phyloP scores from a whole-genome alignment of 2,888 invertebrate species.

The Clusia tigrina region DNA sequence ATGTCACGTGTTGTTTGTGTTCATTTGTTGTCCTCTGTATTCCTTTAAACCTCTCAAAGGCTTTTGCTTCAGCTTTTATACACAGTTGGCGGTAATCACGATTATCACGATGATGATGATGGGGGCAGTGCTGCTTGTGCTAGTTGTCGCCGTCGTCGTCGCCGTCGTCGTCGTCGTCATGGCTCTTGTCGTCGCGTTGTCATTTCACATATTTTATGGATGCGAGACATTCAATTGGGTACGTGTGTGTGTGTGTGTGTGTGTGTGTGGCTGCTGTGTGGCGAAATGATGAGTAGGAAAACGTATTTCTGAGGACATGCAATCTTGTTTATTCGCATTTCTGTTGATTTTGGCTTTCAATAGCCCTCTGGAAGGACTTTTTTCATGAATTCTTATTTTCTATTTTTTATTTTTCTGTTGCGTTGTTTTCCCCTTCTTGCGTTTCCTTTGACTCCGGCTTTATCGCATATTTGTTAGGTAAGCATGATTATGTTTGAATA shows the following conservation, averaged over 20 bases:
- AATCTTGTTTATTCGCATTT: constrained; percentile 18
- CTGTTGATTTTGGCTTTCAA: constrained; percentile 46
- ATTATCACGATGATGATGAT: no score
- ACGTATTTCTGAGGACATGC: neutral
- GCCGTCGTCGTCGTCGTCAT: constrained; percentile 3
- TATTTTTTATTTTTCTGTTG: neutral
- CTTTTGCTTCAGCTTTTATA: neutral
- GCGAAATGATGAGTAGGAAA: neutral
- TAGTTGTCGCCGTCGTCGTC: constrained; percentile 13
- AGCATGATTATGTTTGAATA: neutral
- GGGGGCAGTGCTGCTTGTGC: no score
- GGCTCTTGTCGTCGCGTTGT: constrained; percentile 9
- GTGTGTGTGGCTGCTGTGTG: neutral
- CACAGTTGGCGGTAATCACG: neutral
- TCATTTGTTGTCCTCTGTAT: constrained; percentile 32
- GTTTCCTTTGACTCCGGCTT: no score
- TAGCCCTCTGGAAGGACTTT: constrained; percentile 39
- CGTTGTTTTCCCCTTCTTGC: constrained; percentile 1
- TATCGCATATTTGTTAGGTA: neutral
- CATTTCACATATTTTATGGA: constrained; percentile 29
- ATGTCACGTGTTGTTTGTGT: constrained; percentile 33
- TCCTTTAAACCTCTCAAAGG: constrained; percentile 2
- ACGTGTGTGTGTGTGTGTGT: constrained; percentile 40
- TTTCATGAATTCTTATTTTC: no score
- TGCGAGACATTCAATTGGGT: constrained; percentile 51